Percentiles rank a stretch among this genome's conserved stretches.
Conservation (phyloP, 1,140 invertebrate species). For the Zaprionus capensis region DNA sequence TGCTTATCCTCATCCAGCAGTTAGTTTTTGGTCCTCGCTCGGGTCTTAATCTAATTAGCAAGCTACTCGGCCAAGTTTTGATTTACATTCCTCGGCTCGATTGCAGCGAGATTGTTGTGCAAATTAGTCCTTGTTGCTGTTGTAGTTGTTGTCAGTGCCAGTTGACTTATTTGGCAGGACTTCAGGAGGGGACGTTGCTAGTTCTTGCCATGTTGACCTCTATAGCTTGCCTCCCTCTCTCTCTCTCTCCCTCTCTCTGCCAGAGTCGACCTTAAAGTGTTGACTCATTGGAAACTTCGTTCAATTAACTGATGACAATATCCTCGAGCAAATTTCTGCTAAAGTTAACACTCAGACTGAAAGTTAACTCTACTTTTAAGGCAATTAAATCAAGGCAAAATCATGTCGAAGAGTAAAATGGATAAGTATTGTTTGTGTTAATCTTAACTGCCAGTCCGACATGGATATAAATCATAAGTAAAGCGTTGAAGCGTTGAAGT, state of each 20-base stretch:
- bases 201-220: not conserved
- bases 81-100: slow-evolving; percentile 68
- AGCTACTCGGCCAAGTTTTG: slow-evolving; percentile 70
- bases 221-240: not conserved
- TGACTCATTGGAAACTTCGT: not conserved
- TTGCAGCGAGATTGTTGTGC: slow-evolving; percentile 43
- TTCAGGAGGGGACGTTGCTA: not conserved
- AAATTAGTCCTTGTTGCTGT: slow-evolving; percentile 38
- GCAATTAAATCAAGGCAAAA: too few relatives aligned
- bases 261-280: not conserved
- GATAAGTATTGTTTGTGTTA: not conserved
- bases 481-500: too few relatives aligned
- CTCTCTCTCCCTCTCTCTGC: too few relatives aligned
- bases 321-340: not conserved
- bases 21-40: slow-evolving; percentile 15
- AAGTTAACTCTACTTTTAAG: not conserved
- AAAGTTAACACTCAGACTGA: not conserved
- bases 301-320: not conserved
- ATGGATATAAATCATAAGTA: too few relatives aligned
- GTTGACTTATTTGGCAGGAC: not conserved
- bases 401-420: too few relatives aligned
- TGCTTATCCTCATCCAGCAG: not conserved
- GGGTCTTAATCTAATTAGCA: slow-evolving; percentile 73
- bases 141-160: slow-evolving; percentile 21
- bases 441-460: not conserved